Percentiles rank a stretch among this genome's conserved stretches.
Conservation (phyloP, 2,113 vertebrate genomes). For the Semicossyphus pulcher region DNA sequence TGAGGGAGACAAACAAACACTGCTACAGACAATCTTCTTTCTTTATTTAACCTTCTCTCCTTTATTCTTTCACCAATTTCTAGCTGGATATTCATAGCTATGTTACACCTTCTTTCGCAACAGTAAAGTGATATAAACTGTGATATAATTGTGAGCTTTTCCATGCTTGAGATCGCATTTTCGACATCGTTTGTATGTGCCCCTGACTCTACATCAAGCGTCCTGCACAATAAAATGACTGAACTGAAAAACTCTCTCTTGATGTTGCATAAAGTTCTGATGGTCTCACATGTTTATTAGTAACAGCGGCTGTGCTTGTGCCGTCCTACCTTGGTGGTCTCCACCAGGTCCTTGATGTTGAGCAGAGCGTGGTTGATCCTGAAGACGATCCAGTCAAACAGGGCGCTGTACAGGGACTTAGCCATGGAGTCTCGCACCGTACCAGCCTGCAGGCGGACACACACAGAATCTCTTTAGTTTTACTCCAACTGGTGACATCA, state of each 20-base stretch:
- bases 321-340: constrained; percentile 88
- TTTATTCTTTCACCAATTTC: too few species aligned
- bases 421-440: constrained; percentile 98
- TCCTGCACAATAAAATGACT: not conserved
- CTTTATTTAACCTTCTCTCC: too few species aligned
- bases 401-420: constrained; percentile 95
- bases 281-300: too few species aligned
- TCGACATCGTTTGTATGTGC: too few species aligned
- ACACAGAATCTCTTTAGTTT: not conserved
- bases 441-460: constrained; percentile 84
- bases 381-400: constrained; percentile 99
- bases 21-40: too few species aligned
- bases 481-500: not conserved
- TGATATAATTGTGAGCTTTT: too few species aligned
- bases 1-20: constrained; percentile 67
- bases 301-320: not conserved
- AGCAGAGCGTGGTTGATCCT: constrained; percentile 98
- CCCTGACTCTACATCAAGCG: too few species aligned
- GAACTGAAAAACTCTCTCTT: not conserved
- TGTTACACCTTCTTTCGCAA: too few species aligned
- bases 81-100: too few species aligned
- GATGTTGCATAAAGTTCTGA: too few species aligned
- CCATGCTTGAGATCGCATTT: too few species aligned
- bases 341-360: constrained; percentile 93
- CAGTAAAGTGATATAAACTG: too few species aligned